Conservation (phyloP, 2,797 vertebrate species). For the Austrolebias charrua region DNA sequence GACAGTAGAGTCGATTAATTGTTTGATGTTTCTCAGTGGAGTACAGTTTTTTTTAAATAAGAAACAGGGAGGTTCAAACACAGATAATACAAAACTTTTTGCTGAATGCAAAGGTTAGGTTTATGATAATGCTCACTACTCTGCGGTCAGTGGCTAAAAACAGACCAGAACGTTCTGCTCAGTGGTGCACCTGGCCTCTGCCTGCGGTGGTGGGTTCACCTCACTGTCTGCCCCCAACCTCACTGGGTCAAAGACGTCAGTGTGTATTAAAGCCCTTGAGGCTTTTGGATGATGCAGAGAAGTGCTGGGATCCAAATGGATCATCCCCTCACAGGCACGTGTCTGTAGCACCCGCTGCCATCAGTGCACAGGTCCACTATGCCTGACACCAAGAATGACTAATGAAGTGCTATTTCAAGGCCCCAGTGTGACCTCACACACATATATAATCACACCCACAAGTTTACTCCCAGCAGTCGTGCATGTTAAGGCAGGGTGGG, state of each 20-base stretch:
- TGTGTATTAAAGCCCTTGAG: conserved; percentile 61
- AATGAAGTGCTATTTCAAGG: conserved; percentile 81
- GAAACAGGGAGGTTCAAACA: conserved; percentile 6
- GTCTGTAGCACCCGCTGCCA: conserved; percentile 65
- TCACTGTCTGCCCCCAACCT: conserved; percentile 62
- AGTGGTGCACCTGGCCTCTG: conserved; percentile 43
- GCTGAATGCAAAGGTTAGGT: conserved; percentile 43
- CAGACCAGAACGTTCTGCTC: conserved; percentile 73
- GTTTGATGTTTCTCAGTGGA: conserved; percentile 3
- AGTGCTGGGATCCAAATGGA: conserved; percentile 70
- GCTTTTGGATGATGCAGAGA: conserved; percentile 61
- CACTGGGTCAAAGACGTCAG: conserved; percentile 70
- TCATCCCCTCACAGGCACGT: conserved; percentile 58
- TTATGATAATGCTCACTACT: conserved; percentile 27
- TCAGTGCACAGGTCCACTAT: conserved; percentile 45
- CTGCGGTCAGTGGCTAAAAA: conserved; percentile 59
- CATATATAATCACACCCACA: conserved; percentile 40
- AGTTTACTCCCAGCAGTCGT: conserved; percentile 49
- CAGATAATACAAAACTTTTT: conserved; percentile 25
- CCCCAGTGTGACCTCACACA: conserved; percentile 66
- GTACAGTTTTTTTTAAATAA: neutral
- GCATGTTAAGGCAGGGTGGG: conserved; percentile 46
- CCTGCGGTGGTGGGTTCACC: conserved; percentile 68
- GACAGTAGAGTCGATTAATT: conserved; percentile 11
- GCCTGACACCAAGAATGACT: conserved; percentile 71